Conservation (phyloP, 2,797 vertebrate species). For the Anguilla pacifica region DNA sequence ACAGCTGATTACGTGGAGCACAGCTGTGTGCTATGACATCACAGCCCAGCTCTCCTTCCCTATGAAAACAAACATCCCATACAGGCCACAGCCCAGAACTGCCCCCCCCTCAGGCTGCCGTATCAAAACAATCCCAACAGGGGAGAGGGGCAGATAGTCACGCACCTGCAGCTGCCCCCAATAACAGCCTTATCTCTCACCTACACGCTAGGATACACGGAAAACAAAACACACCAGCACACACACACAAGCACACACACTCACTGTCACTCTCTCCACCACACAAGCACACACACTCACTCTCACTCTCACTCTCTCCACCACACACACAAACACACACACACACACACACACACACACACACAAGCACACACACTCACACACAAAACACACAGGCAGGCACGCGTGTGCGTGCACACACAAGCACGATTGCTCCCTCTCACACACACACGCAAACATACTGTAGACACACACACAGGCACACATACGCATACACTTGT, state of each 20-base stretch:
- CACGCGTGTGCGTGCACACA: too few species aligned
- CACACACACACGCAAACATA: not conserved
- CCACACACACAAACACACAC: too few species aligned
- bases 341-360: not conserved
- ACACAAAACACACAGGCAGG: not conserved
- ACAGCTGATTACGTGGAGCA: not conserved
- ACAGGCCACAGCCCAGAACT: not conserved
- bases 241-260: not conserved
- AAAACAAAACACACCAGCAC: not conserved
- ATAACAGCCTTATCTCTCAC: not conserved
- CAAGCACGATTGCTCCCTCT: not conserved
- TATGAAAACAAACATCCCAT: slow-evolving; percentile 5
- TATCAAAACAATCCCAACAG: not conserved
- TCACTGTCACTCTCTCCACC: not conserved
- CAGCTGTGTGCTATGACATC: not conserved
- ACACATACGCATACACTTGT: not conserved
- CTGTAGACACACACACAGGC: not conserved
- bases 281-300: too few species aligned
- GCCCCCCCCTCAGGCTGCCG: not conserved
- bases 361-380: not conserved
- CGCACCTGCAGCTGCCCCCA: not conserved
- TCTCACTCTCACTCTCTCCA: too few species aligned
- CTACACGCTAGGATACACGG: not conserved
- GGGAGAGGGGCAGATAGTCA: not conserved
- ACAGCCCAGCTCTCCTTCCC: not conserved